Evolutionary conservation across 2,888 invertebrate species (phyloP).

Genomic region (Cremastinae sp.): DNA sequence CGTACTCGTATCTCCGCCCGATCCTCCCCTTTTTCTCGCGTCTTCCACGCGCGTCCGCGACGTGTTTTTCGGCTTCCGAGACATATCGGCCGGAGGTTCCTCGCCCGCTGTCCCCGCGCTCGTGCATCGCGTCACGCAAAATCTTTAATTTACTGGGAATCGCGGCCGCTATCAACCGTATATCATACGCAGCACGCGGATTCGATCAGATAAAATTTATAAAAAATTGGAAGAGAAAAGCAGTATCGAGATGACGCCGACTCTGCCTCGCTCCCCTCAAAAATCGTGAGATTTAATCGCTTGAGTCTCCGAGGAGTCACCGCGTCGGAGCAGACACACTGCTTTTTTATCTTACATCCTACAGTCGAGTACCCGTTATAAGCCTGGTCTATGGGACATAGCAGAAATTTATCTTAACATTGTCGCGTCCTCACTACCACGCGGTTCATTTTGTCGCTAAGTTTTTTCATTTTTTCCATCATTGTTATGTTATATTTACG

Average conservation of each 20-base stretch:
- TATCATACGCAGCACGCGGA: conserved; percentile 61
- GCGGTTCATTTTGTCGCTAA: no score
- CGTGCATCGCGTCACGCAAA: conserved; percentile 42
- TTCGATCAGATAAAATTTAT: conserved; percentile 61
- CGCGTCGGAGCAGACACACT: conserved; percentile 52
- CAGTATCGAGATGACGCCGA: conserved; percentile 27
- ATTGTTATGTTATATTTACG: no score
- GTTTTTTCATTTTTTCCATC: no score
- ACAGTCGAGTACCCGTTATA: no score
- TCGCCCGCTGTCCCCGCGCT: conserved; percentile 21
- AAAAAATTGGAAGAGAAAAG: conserved; percentile 13
- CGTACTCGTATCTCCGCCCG: conserved; percentile 11
- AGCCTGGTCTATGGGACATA: no score
- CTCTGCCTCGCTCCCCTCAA: conserved; percentile 10
- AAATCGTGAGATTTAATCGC: conserved; percentile 57
- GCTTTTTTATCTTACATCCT: conserved; percentile 52
- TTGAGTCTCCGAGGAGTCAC: conserved; percentile 46
- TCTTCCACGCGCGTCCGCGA: conserved; percentile 32
- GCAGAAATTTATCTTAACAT: no score
- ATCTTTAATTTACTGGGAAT: conserved; percentile 58
- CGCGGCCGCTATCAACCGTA: conserved; percentile 58
- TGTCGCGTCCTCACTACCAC: no score
- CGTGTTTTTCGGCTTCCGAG: conserved; percentile 18
- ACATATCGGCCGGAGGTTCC: not conserved
- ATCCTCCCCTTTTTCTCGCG: conserved; percentile 55